A percentile compares a stretch with the other conserved stretches of the same genome.
These are phyloP conservation scores for Drosophila lowei DNA, from an alignment of 1,140 invertebrate genomes.

Conservation along the genomic window DNA sequence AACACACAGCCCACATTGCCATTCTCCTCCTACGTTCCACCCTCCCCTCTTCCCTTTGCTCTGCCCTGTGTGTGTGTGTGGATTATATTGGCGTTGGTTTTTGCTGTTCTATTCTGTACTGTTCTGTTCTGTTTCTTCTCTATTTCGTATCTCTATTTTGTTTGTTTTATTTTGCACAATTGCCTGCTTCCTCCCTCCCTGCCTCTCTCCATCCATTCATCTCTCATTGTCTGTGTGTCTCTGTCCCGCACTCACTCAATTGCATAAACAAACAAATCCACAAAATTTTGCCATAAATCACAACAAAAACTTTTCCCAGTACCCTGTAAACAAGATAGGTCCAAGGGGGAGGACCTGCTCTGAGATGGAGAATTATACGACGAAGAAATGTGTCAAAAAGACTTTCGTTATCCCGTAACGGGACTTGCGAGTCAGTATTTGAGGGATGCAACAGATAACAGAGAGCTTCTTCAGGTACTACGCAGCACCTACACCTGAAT, in stretches of 20 bases:
- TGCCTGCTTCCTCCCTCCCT: slow-evolving; percentile 4
- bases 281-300: slow-evolving; percentile 66
- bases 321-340: slow-evolving; percentile 37
- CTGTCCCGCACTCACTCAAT: slow-evolving; percentile 33
- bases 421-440: not conserved
- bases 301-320: slow-evolving; percentile 43
- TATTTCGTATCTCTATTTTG: slow-evolving; percentile 9
- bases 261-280: slow-evolving; percentile 74
- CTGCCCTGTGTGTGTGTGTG: not conserved
- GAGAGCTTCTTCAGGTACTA: too few relatives aligned
- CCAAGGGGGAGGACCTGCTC: slow-evolving; percentile 12
- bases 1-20: too few relatives aligned
- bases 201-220: slow-evolving; percentile 2
- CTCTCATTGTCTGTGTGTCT: slow-evolving; percentile 1
- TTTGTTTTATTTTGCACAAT: slow-evolving; percentile 50
- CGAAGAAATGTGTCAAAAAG: not conserved
- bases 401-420: not conserved
- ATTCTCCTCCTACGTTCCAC: slow-evolving; percentile 10
- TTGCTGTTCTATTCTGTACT: not conserved
- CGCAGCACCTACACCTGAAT: too few relatives aligned
- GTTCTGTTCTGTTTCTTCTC: slow-evolving; percentile 10
- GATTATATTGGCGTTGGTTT: slow-evolving; percentile 23
- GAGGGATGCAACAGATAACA: too few relatives aligned
- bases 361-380: not conserved
- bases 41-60: slow-evolving; percentile 1